phyloP scores from a whole-genome alignment of 1,140 invertebrate genomes.

The Telenomus remus region DNA sequence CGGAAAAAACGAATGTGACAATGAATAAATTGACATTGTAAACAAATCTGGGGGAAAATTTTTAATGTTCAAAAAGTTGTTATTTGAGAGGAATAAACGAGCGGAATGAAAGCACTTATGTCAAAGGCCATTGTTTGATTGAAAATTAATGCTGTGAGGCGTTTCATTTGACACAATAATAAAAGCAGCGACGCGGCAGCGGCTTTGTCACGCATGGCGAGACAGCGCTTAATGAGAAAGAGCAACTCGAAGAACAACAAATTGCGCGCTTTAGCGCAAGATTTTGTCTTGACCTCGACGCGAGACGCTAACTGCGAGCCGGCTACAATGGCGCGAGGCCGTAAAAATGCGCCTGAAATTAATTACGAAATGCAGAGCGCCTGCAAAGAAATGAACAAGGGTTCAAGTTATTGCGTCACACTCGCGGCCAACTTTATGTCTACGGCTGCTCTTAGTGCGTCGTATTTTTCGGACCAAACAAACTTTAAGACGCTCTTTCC shows the following conservation, averaged over 20 bases:
- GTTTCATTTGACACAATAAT: conserved; percentile 50
- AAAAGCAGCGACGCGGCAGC: conserved; percentile 36
- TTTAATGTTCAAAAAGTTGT: too few relatives aligned
- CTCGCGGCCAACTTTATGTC: conserved; percentile 35
- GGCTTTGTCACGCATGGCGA: conserved; percentile 42
- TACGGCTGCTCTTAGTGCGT: conserved; percentile 7
- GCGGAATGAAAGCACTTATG: not conserved
- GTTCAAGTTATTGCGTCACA: conserved; percentile 42
- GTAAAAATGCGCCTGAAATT: conserved; percentile 54
- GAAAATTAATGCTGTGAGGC: conserved; percentile 46
- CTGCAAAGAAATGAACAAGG: conserved; percentile 22
- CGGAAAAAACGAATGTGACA: too few relatives aligned
- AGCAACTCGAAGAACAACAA: conserved; percentile 26
- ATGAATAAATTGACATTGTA: too few relatives aligned
- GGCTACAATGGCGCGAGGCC: conserved; percentile 39
- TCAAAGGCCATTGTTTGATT: conserved; percentile 43
- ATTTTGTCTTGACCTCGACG: conserved; percentile 41
- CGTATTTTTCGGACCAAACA: conserved; percentile 38
- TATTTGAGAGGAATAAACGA: not conserved
- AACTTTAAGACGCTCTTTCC: conserved; percentile 35
- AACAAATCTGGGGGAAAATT: too few relatives aligned
- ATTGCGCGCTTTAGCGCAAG: conserved; percentile 18
- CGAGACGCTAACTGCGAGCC: conserved; percentile 36
- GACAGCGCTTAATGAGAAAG: conserved; percentile 47
- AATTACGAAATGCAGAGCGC: conserved; percentile 50